A percentile compares a stretch with the other conserved stretches of the same genome.
These are phyloP conservation scores for Euplagia quadripunctaria DNA, from an alignment of 2,888 invertebrate species.

Conservation along the genomic window DNA sequence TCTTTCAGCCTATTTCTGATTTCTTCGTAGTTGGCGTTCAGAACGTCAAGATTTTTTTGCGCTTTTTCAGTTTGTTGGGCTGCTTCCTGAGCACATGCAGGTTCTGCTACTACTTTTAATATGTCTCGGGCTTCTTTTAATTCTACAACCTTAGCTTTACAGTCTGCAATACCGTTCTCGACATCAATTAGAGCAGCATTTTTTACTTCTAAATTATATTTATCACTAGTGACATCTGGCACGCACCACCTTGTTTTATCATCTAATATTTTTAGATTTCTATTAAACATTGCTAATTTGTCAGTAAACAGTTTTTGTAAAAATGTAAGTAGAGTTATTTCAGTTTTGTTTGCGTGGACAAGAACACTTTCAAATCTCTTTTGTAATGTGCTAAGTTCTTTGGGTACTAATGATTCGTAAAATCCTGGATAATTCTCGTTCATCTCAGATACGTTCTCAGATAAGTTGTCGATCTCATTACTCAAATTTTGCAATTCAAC, in stretches of 20 bases:
- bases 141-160: conserved; percentile 89
- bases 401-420: conserved; percentile 92
- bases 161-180: conserved; percentile 91
- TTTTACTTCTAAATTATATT: conserved; percentile 97
- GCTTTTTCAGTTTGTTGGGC: conserved; percentile 90
- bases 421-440: conserved; percentile 92
- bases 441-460: conserved; percentile 90
- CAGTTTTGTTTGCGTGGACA: conserved; percentile 93
- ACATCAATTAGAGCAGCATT: conserved; percentile 93
- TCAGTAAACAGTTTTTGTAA: conserved; percentile 96
- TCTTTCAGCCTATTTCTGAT: conserved; percentile 90
- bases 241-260: conserved; percentile 97
- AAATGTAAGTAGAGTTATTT: conserved; percentile 92
- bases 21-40: conserved; percentile 90
- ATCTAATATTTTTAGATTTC: conserved; percentile 92
- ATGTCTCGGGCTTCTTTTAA: conserved; percentile 91
- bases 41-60: conserved; percentile 90
- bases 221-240: conserved; percentile 95
- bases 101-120: conserved; percentile 91
- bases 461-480: conserved; percentile 90
- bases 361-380: conserved; percentile 93
- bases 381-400: conserved; percentile 94
- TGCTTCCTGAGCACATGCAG: conserved; percentile 90
- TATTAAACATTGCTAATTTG: conserved; percentile 93
- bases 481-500: conserved; percentile 90